Conservation (phyloP, 1,140 invertebrate species). For the Aplysia californica region DNA sequence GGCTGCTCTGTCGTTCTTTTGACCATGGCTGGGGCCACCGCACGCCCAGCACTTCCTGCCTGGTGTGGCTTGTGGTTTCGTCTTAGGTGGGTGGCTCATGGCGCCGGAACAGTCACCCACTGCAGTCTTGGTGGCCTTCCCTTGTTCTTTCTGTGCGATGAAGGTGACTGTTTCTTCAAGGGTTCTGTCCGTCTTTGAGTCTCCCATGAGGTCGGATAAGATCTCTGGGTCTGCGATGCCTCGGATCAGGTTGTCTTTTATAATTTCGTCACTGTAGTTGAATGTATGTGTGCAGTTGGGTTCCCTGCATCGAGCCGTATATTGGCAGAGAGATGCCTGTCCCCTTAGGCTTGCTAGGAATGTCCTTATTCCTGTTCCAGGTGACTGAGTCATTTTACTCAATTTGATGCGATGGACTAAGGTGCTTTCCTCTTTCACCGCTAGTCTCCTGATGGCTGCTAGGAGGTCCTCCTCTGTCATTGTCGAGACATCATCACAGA, state of each 20-base stretch:
- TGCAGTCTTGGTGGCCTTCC: conserved; percentile 33
- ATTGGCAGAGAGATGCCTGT: conserved; percentile 36
- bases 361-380: conserved; percentile 32
- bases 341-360: conserved; percentile 28
- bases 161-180: conserved; percentile 32
- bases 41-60: not conserved
- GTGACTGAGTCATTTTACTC: conserved; percentile 39
- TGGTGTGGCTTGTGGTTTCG: not conserved
- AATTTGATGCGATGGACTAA: conserved; percentile 37
- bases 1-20: not conserved
- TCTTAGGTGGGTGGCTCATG: not conserved
- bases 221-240: conserved; percentile 29
- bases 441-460: conserved; percentile 29
- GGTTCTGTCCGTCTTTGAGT: conserved; percentile 35
- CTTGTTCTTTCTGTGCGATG: conserved; percentile 36
- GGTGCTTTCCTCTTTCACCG: conserved; percentile 37
- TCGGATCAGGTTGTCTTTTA: conserved; percentile 33
- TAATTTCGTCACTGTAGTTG: conserved; percentile 35
- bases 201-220: conserved; percentile 31
- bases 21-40: conserved; percentile 10
- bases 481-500: conserved; percentile 27
- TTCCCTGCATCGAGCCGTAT: conserved; percentile 19
- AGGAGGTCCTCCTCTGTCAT: conserved; percentile 34
- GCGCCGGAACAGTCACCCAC: conserved; percentile 6
- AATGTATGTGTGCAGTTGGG: conserved; percentile 15